Evolutionary conservation across 2,888 invertebrate genomes (phyloP).

Genomic region (Schizaphis graminum): DNA sequence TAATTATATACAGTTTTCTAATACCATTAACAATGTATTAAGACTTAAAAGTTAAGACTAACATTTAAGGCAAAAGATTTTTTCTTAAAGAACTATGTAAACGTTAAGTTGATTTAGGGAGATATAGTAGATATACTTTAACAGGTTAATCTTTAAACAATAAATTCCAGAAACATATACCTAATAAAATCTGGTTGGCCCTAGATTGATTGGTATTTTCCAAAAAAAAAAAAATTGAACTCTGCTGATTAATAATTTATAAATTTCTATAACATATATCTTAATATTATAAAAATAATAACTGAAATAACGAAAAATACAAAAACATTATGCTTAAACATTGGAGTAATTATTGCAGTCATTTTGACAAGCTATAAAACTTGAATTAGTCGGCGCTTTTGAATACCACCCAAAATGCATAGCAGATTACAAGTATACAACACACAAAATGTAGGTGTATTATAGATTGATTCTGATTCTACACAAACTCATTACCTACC

Average conservation of each 20-base stretch:
- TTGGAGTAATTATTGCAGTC: too few relatives aligned
- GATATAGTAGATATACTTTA: neutral
- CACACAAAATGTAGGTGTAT: neutral
- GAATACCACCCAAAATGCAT: neutral
- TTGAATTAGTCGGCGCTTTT: neutral
- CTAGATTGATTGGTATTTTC: neutral
- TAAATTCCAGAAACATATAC: neutral
- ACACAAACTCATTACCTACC: neutral
- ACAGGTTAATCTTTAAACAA: neutral
- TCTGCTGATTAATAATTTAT: neutral
- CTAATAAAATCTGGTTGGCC: neutral
- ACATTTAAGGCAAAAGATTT: neutral
- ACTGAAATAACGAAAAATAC: neutral
- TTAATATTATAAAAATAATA: neutral
- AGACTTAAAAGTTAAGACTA: neutral
- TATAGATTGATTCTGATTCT: neutral
- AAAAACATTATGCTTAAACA: too few relatives aligned
- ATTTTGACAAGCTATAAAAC: neutral
- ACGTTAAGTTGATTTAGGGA: neutral
- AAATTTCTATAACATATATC: neutral
- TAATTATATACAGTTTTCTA: neutral
- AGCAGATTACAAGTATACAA: neutral
- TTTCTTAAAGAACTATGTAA: neutral
- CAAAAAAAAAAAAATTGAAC: neutral
- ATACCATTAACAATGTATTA: neutral